Base-by-base conservation (phyloP, 2,797 vertebrate genomes). In the Brachymystax lenok region DNA sequence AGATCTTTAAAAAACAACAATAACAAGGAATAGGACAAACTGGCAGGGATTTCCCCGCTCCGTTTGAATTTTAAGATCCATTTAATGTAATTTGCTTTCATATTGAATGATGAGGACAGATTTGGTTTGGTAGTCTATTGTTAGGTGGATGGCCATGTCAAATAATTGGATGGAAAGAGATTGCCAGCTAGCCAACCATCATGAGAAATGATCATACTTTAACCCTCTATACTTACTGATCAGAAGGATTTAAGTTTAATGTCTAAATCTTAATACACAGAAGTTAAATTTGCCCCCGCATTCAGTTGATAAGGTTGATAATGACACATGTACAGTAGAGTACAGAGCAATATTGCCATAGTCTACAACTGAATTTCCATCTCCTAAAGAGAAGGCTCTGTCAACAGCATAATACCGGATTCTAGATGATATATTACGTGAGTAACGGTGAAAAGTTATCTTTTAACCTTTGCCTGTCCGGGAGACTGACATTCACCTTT, bases 261-360 rank as follows among this genome's bases (percentile, higher is more conserved):
- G 64, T 83, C 61, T 71, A 71, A 63, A 79, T 85, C 67, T 83
- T 77, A 79, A 79, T 70, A 79, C 30, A 13, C 68, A 70, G 33
- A 84, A 71, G 70, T 64, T 76, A 75, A 71, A 85, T 89, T 87
- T 81, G 78, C 70, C 79, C 74, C 50, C 5, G 69, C 78, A 80
- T 85, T 86, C 79, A 75, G 78, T 68, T 81, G 77, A 83, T 83
- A 82, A 81, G 67, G 85, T 83, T 79, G 13, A 56, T 76, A 71
- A 83, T 76, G 83, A 77, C 7, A 24, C 64, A 79, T 80, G 77
- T 84, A 84, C 46, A 27, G 14, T 46, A n/a, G 16, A 5, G 16
- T 5, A 59, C n/a, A 59, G 17, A 19, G 63, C 66, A 74, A 71
- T 77, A 78, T 74, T 3, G 5, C 86, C 71, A 75, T 33, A 77